Percentiles rank a stretch among this genome's conserved stretches.
Conservation (phyloP, 2,888 invertebrate genomes). For the Andrena dorsata region DNA sequence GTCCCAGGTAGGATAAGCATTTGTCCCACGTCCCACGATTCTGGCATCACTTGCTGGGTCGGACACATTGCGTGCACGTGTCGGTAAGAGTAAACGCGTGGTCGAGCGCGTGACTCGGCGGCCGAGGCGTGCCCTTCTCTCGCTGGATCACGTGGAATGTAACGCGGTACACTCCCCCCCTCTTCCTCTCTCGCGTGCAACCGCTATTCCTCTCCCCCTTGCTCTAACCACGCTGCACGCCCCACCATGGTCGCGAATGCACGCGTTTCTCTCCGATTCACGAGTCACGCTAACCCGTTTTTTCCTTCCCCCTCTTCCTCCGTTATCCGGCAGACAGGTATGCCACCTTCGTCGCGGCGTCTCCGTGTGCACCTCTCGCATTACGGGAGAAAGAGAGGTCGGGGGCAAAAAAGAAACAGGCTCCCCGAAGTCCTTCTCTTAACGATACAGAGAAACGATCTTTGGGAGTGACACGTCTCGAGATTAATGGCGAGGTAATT, state of each 20-base stretch:
- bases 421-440: background rate
- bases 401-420: background rate
- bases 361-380: slow-evolving; percentile 42
- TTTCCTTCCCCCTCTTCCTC: slow-evolving; percentile 37
- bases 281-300: slow-evolving; percentile 61
- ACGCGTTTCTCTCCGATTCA: slow-evolving; percentile 54
- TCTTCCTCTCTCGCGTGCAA: slow-evolving; percentile 3
- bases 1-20: no score
- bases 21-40: no score
- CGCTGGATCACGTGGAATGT: slow-evolving; percentile 82
- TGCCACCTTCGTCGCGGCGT: slow-evolving; percentile 38
- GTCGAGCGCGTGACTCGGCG: slow-evolving; percentile 81
- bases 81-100: slow-evolving; percentile 79
- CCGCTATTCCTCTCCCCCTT: background rate
- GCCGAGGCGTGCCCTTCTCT: slow-evolving; percentile 81
- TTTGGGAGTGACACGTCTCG: slow-evolving; percentile 5
- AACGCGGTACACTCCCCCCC: slow-evolving; percentile 75
- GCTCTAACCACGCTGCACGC: background rate
- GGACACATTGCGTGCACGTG: slow-evolving; percentile 76
- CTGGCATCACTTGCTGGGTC: slow-evolving; percentile 4
- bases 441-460: slow-evolving; percentile 21
- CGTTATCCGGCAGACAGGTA: slow-evolving; percentile 51
- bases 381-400: slow-evolving; percentile 1
- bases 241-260: slow-evolving; percentile 12
- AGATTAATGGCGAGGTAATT: background rate